Conservation (phyloP, 2,797 vertebrate genomes). For the Vipera latastei region DNA sequence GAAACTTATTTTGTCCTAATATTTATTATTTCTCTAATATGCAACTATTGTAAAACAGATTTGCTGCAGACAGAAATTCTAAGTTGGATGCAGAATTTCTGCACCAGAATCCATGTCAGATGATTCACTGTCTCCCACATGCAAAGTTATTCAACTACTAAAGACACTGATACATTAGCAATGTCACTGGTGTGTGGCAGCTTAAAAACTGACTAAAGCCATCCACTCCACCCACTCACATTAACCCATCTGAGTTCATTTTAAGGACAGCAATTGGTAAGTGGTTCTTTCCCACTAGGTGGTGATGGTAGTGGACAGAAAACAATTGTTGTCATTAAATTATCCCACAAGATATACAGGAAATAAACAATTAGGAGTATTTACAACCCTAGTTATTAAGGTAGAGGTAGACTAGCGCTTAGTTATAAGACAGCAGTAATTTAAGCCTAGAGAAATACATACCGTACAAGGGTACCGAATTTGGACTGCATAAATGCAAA, state of each 20-base stretch:
- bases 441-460: background rate
- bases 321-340: background rate
- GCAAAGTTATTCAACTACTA: conserved; percentile 46
- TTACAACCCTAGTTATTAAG: background rate
- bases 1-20: background rate
- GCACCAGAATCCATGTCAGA: background rate
- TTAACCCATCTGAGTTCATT: background rate
- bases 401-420: background rate
- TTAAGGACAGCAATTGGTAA: background rate
- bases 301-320: background rate
- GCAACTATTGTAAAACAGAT: background rate
- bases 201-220: background rate
- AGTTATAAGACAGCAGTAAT: background rate
- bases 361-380: background rate
- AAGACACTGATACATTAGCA: conserved; percentile 33
- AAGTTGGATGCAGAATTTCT: background rate
- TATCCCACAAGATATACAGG: background rate
- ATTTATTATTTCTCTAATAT: background rate
- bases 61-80: background rate
- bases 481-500: background rate
- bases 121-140: background rate
- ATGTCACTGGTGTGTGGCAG: background rate
- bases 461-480: background rate
- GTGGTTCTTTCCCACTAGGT: background rate
- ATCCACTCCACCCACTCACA: background rate